phyloP scores from a whole-genome alignment of 2,888 invertebrate species.

The Drosophila planitibia region DNA sequence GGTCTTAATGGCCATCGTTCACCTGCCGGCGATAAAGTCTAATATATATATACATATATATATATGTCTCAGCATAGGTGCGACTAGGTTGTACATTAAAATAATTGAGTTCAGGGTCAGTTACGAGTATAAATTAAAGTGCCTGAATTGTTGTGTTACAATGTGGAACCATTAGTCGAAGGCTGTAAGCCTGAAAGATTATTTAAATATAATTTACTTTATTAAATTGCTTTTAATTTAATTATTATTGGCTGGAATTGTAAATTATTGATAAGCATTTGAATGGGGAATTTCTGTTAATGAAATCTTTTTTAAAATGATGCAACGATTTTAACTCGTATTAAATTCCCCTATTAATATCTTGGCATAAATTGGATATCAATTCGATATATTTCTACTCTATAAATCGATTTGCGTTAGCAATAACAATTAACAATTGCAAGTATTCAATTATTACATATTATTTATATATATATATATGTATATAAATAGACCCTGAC shows the following conservation, averaged over 20 bases:
- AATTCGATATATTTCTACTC: neutral
- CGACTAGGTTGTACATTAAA: constrained; percentile 27
- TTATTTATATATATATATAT: neutral
- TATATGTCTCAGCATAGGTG: neutral
- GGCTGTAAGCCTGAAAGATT: constrained; percentile 12
- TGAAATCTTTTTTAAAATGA: neutral
- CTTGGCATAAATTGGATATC: no score
- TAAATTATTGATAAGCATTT: neutral
- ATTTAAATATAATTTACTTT: constrained; percentile 12
- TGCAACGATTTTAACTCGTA: neutral
- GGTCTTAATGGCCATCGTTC: constrained; percentile 37
- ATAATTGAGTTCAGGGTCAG: constrained; percentile 53
- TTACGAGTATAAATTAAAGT: constrained; percentile 1
- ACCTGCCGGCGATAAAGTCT: constrained; percentile 35
- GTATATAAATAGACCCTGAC: neutral
- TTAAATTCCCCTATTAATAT: neutral
- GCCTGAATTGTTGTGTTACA: constrained; percentile 10
- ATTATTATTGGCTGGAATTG: neutral
- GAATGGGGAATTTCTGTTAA: neutral
- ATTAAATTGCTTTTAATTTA: neutral
- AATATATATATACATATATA: neutral
- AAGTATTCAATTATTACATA: neutral
- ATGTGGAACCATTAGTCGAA: constrained; percentile 4
- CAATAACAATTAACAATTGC: no score
- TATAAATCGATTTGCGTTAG: no score